phyloP scores from a whole-genome alignment of 35 echinoderm and acorn worm species.

The Heliocidaris tuberculata region DNA sequence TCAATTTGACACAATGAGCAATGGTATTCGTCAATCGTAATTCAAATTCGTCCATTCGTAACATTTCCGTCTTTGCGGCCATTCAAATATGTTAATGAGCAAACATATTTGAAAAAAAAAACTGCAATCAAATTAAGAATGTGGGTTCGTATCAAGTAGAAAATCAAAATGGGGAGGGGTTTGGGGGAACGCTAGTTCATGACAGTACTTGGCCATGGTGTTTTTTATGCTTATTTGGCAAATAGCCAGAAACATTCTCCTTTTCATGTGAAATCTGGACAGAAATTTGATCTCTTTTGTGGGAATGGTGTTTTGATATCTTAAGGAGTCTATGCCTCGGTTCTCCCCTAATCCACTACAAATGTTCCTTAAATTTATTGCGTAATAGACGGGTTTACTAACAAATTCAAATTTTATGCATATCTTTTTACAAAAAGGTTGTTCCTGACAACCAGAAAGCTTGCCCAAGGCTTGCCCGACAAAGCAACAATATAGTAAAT shows the following conservation, averaged over 20 bases:
- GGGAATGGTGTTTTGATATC: neutral
- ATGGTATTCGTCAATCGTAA: too few relatives aligned
- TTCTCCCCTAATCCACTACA: neutral
- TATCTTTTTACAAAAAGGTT: too few relatives aligned
- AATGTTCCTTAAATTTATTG: too few relatives aligned
- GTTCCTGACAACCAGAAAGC: too few relatives aligned
- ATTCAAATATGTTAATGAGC: neutral
- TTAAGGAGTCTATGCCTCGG: neutral
- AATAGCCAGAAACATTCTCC: constrained; percentile 5
- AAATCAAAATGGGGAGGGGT: neutral
- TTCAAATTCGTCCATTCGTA: too few relatives aligned
- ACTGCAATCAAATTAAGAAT: neutral
- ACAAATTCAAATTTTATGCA: too few relatives aligned
- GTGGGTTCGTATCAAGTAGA: too few relatives aligned
- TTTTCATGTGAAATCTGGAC: neutral
- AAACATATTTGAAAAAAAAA: neutral
- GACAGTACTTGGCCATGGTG: neutral
- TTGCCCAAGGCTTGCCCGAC: too few relatives aligned
- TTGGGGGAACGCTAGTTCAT: neutral
- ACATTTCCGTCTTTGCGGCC: too few relatives aligned
- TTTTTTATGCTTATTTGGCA: neutral
- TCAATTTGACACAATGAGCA: too few relatives aligned
- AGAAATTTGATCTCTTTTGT: neutral
- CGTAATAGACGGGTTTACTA: too few relatives aligned
- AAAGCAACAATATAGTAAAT: too few relatives aligned